These are phyloP conservation scores for Illadopsis cleaveri DNA, from an alignment of 2,113 vertebrate genomes.

Conservation along the genomic window DNA sequence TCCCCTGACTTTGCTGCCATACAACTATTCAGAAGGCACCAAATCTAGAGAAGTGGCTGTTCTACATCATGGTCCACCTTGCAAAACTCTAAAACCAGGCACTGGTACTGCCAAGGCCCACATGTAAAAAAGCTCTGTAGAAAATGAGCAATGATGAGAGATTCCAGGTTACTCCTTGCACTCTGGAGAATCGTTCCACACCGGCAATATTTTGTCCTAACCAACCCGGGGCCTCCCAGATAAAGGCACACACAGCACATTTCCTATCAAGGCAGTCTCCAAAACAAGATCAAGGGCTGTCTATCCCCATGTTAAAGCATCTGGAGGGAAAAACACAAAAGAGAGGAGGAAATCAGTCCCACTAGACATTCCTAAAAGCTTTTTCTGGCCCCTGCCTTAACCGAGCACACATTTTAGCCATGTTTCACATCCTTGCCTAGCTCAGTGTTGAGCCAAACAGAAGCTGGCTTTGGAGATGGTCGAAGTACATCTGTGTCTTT, in stretches of 20 bases:
- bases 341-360: not conserved
- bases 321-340: not conserved
- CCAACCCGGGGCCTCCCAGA: not conserved
- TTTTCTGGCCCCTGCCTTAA: constrained; percentile 42
- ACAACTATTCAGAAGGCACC: not conserved
- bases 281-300: not conserved
- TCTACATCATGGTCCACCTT: not conserved
- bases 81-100: not conserved
- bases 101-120: not conserved
- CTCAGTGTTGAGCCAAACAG: constrained; percentile 39
- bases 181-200: not conserved
- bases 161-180: not conserved
- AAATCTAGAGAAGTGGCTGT: not conserved
- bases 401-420: not conserved
- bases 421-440: constrained; percentile 19
- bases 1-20: not conserved
- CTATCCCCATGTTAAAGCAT: not conserved
- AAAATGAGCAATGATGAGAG: not conserved
- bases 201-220: not conserved
- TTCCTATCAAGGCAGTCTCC: not conserved
- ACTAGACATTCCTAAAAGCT: constrained; percentile 32
- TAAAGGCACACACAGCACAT: not conserved
- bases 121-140: not conserved
- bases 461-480: constrained; percentile 55
- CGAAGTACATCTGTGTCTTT: not conserved